These are phyloP conservation scores for Hartigia nigra DNA, from an alignment of 2,888 invertebrate species.

Conservation along the genomic window DNA sequence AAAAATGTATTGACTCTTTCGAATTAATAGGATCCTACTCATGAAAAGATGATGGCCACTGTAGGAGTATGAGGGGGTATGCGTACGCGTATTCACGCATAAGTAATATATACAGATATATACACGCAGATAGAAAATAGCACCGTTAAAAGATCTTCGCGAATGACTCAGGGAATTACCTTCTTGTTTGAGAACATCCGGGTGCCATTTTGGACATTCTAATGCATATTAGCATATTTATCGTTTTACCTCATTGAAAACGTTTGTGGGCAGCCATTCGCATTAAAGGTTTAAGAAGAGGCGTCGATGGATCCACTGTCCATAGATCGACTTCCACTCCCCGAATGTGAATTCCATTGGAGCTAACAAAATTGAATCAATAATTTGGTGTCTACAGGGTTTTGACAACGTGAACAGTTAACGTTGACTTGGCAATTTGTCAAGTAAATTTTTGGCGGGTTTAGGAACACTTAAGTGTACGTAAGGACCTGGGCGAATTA, in stretches of 20 bases:
- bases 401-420: neutral
- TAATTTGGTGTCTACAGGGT: neutral
- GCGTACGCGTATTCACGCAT: neutral
- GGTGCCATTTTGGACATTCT: neutral
- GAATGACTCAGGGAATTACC: neutral
- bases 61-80: neutral
- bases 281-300: neutral
- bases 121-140: neutral
- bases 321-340: neutral
- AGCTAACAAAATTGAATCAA: neutral
- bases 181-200: neutral
- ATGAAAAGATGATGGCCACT: neutral
- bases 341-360: neutral
- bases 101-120: neutral
- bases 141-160: neutral
- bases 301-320: neutral
- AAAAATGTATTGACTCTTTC: neutral
- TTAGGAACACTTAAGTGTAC: neutral
- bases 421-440: neutral
- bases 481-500: neutral
- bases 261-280: neutral
- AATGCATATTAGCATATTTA: neutral
- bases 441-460: neutral
- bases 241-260: neutral
- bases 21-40: neutral